phyloP scores from a whole-genome alignment of 2,888 invertebrate species.

The Dasypolia templi region DNA sequence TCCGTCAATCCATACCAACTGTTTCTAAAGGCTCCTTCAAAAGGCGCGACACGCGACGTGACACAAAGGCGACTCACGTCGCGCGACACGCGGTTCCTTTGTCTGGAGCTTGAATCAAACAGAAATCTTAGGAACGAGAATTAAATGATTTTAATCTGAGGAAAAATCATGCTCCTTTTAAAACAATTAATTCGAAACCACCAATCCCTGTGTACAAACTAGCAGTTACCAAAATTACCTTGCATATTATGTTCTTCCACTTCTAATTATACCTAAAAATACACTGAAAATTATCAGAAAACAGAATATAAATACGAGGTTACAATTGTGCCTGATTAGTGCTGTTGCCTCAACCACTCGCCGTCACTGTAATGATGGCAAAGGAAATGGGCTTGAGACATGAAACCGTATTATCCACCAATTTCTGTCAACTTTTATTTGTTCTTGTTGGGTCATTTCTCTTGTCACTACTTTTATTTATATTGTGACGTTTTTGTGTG shows the following conservation, averaged over 20 bases:
- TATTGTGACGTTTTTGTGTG: constrained; percentile 3
- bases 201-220: constrained; percentile 12
- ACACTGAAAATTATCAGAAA: constrained; percentile 55
- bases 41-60: too few relatives aligned
- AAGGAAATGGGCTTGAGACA: constrained; percentile 78
- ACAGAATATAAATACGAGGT: constrained; percentile 56
- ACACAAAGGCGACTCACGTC: too few relatives aligned
- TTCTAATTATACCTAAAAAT: constrained; percentile 51
- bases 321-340: constrained; percentile 72
- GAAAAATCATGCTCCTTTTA: constrained; percentile 12
- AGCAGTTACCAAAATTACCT: constrained; percentile 35
- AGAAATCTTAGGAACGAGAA: neutral
- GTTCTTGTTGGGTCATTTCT: constrained; percentile 63
- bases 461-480: constrained; percentile 39
- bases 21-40: too few relatives aligned
- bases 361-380: constrained; percentile 75
- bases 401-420: constrained; percentile 80
- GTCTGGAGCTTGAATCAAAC: too few relatives aligned
- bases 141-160: constrained; percentile 28
- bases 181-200: constrained; percentile 22
- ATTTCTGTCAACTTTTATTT: constrained; percentile 79
- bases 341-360: constrained; percentile 66
- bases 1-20: neutral
- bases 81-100: too few relatives aligned
- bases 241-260: constrained; percentile 45